Conservation (phyloP, 2,888 invertebrate genomes). For the Mythimna vitellina region DNA sequence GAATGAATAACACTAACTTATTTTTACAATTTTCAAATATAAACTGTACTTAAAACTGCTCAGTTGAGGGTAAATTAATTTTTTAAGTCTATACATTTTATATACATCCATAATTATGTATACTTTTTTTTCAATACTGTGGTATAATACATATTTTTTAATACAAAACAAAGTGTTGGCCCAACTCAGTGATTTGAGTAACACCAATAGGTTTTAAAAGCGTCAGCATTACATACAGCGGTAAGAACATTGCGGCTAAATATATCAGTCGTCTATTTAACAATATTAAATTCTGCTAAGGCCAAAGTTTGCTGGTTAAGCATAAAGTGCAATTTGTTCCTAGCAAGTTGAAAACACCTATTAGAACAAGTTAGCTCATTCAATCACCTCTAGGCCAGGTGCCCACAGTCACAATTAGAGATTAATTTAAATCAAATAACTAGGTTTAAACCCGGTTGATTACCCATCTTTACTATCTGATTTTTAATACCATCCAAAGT, state of each 20-base stretch:
- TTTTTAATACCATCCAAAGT: background rate
- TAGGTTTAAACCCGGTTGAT: background rate
- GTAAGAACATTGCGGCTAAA: conserved; percentile 52
- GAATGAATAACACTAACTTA: conserved; percentile 64
- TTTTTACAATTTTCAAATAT: conserved; percentile 4
- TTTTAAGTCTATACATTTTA: conserved; percentile 20
- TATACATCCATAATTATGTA: conserved; percentile 25
- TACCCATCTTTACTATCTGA: background rate
- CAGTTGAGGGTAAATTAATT: conserved; percentile 9
- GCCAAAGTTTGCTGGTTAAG: conserved; percentile 45
- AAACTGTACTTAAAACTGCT: conserved; percentile 31
- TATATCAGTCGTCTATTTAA: conserved; percentile 57
- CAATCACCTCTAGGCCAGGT: conserved; percentile 57
- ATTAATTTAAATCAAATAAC: background rate
- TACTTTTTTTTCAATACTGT: conserved; percentile 28
- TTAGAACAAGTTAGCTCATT: conserved; percentile 56
- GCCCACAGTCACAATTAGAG: conserved; percentile 43
- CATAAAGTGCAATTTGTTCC: conserved; percentile 47
- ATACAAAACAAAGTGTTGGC: conserved; percentile 15
- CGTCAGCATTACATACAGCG: conserved; percentile 40
- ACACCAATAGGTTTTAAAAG: conserved; percentile 31
- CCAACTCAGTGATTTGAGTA: conserved; percentile 12
- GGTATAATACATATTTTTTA: conserved; percentile 23
- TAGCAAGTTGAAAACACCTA: conserved; percentile 28
- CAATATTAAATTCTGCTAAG: conserved; percentile 49